Conservation (phyloP, 2,797 vertebrate species). For the Gymnoscopelus braueri region DNA sequence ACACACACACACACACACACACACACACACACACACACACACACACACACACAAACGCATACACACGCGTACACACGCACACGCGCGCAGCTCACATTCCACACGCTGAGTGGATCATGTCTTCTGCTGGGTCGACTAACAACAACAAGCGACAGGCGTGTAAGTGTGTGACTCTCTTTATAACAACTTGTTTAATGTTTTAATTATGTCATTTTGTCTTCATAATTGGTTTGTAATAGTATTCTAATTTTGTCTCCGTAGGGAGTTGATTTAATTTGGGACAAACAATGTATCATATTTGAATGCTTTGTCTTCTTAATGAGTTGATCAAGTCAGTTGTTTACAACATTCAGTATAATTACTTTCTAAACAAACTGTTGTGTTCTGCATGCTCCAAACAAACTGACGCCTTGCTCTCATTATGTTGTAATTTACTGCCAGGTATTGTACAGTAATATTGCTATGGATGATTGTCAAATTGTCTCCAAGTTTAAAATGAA, state of each 20-base stretch:
- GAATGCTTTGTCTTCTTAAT: too few species aligned
- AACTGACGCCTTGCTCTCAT: not conserved
- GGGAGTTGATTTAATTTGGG: not conserved
- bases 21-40: slow-evolving; percentile 10
- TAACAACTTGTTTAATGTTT: too few species aligned
- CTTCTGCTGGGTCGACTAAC: slow-evolving; percentile 72
- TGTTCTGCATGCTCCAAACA: too few species aligned
- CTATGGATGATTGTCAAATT: not conserved
- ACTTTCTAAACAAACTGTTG: too few species aligned
- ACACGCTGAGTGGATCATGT: slow-evolving; percentile 68
- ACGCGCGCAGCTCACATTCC: slow-evolving; percentile 23
- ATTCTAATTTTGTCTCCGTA: not conserved
- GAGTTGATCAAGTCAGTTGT: too few species aligned
- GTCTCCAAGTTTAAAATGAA: not conserved
- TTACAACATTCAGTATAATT: too few species aligned
- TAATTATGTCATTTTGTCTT: not conserved
- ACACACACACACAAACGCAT: not conserved
- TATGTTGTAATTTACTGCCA: not conserved
- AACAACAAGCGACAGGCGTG: slow-evolving; percentile 76
- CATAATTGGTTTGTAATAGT: not conserved
- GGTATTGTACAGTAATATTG: not conserved
- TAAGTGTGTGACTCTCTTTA: slow-evolving; percentile 49
- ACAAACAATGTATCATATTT: too few species aligned
- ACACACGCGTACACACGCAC: slow-evolving; percentile 9
- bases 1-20: not conserved